phyloP scores from a whole-genome alignment of 2,113 vertebrate genomes.

The Sturnira hondurensis region DNA sequence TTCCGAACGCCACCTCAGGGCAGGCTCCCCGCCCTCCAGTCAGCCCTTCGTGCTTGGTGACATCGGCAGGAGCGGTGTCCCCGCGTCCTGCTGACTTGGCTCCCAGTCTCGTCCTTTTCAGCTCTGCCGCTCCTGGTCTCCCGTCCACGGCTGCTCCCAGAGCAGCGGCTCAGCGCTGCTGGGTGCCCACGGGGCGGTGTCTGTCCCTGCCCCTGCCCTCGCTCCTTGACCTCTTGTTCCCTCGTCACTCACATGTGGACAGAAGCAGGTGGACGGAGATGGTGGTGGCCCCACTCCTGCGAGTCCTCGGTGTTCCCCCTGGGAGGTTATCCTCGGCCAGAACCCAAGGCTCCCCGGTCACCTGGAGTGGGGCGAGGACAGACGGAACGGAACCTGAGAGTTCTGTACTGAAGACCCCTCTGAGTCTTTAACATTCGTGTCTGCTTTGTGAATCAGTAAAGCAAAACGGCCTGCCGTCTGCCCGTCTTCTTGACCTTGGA shows the following conservation, averaged over 20 bases:
- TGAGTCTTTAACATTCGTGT: neutral
- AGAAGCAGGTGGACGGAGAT: too few relatives aligned
- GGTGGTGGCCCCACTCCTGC: too few relatives aligned
- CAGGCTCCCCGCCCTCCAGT: neutral
- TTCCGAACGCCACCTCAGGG: neutral
- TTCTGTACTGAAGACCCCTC: neutral
- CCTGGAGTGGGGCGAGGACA: neutral
- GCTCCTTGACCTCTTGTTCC: neutral
- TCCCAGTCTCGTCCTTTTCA: accelerated
- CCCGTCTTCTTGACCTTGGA: neutral
- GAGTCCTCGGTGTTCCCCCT: accelerated
- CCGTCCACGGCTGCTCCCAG: too few relatives aligned
- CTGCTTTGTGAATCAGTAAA: neutral
- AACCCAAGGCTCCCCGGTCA: too few relatives aligned
- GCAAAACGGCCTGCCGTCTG: neutral
- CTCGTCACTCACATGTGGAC: accelerated
- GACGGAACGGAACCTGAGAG: neutral
- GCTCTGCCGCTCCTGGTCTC: accelerated
- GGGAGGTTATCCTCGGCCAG: neutral
- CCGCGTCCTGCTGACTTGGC: accelerated
- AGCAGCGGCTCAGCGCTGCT: neutral
- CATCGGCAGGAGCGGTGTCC: accelerated
- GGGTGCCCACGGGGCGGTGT: accelerated
- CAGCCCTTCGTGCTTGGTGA: neutral
- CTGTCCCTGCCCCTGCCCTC: too few relatives aligned